Evolutionary conservation across 2,797 vertebrate species (phyloP).

Genomic region (Lycodopsis pacificus): DNA sequence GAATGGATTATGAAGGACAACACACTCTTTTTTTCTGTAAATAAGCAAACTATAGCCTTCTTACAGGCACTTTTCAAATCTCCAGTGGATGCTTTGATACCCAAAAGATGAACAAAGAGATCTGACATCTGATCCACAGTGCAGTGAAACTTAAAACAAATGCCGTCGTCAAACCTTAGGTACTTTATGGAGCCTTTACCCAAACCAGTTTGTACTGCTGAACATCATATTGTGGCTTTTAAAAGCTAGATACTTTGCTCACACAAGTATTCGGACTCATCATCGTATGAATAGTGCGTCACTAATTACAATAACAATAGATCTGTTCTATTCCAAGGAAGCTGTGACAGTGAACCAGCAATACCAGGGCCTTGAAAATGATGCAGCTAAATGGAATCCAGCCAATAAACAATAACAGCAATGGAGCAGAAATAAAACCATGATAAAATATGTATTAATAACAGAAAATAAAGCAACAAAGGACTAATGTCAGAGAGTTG

Average conservation of each 20-base stretch:
- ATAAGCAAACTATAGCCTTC: background rate
- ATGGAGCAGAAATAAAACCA: background rate
- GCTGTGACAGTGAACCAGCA: background rate
- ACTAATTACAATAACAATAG: background rate
- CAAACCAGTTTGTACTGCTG: background rate
- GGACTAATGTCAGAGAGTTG: background rate
- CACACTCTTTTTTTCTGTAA: background rate
- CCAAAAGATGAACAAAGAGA: background rate
- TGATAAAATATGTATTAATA: background rate
- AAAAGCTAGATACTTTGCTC: background rate
- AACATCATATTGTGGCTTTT: background rate
- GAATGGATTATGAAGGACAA: background rate
- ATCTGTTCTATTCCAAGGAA: background rate
- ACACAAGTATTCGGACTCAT: background rate
- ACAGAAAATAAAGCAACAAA: background rate
- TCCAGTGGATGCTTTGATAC: background rate
- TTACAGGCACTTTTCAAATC: background rate
- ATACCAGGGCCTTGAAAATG: background rate
- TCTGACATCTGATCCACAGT: background rate
- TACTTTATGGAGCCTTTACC: background rate
- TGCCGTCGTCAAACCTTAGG: background rate
- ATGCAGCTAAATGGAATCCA: background rate
- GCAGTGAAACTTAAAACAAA: background rate
- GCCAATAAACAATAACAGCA: background rate
- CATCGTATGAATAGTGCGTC: background rate